Base-by-base conservation (phyloP, 1,140 invertebrate species). In the Drosophila arizonae region DNA sequence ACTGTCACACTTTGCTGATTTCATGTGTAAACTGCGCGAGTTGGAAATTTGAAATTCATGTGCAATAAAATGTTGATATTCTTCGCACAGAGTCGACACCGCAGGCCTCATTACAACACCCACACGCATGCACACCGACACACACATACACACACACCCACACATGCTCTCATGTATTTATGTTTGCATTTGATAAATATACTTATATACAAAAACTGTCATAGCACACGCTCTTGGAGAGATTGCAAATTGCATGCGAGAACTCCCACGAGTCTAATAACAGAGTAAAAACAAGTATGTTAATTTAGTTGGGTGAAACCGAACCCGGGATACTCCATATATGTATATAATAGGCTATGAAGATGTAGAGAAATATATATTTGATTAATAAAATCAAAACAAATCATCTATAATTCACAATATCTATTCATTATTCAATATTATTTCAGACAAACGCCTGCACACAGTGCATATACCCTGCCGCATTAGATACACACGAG, bases 231-330 rank as follows among this genome's bases (percentile, higher is more conserved):
- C 48, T 57, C 74, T 69, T 41, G 64, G 46, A 77, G 51, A 84
- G 69, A 74, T 77, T 77, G 81, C 70, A 85, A 85, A 85, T 85
- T 85, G 77, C 77, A 85, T 66, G 77, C 58, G 65, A 63, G 45
- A 77, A 63, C 63, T 80, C 74, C 74, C 81, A 65, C 33, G 81
- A 72, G 81, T 85, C 81, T 80, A 85, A 85, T 85, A 80, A 77
- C 63, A 62, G 55, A 55, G 46, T 50, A 72, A 63, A 76, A 74
- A 60, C 75, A 74, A 57, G 48, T 62, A 57, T 57, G 11, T 62
- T 43, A 72, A 60, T 68, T 71, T 28, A n/a, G 39, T 45, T 33
- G 30, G 45, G 21, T 5, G 13, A 21, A 45, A 24, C 1, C 43
- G 76, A 55, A 30, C 9, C 1, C 5, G n/a, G 1, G n/a, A 71